Evolutionary conservation across 2,113 vertebrate species (phyloP), one percentile per base, ranked within the genome.

Genomic region (Rhombomys opimus): DNA sequence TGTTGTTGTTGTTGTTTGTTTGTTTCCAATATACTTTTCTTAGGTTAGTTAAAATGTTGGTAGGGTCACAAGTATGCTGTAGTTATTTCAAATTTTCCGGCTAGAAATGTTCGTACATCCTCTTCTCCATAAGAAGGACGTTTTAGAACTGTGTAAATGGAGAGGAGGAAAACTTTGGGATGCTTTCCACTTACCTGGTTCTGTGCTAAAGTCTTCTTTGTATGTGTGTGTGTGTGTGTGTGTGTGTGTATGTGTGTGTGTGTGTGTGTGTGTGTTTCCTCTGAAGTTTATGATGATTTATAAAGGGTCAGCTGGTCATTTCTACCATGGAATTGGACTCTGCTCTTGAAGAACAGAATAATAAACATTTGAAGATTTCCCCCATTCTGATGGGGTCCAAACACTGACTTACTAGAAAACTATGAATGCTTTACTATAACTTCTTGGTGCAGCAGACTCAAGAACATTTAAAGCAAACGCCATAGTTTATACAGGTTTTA

Each of bases 1-100:
- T n/a, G n/a, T n/a, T n/a, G n/a, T n/a, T n/a, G n/a, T 97, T 97
- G 92, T 95, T 11, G 91, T 97, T 97, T 93, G 80, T 46, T 46
- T 46, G 4, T 67, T 75, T 82, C 92, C 82, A 54, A 11, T 5
- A 1, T 70, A 35, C 85, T 85, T 70, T 92, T 6, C 90, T 92
- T 76, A 46, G 20, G 88, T 91, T 84, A 59, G 35, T 93, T 88
- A 54, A 88, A 88, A 85, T 59, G 23, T 11, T 87, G 4, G 54
- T 57, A 27, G 77, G 54, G 30, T 68, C 65, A 3, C 91, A 70
- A 59, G 68, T 52, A 68, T 57, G 50, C 18, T 70, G 25, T 85
- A 22, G 41, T 59, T 52, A 93, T 46, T 88, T 57, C 70, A 95
- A 35, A 61, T 38, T 76, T 96, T 92, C 10, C 54, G 91, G 54